Evolutionary conservation across 2,888 invertebrate genomes (phyloP), one percentile per base, ranked within the genome.

Genomic region (Nymphalis urticae): DNA sequence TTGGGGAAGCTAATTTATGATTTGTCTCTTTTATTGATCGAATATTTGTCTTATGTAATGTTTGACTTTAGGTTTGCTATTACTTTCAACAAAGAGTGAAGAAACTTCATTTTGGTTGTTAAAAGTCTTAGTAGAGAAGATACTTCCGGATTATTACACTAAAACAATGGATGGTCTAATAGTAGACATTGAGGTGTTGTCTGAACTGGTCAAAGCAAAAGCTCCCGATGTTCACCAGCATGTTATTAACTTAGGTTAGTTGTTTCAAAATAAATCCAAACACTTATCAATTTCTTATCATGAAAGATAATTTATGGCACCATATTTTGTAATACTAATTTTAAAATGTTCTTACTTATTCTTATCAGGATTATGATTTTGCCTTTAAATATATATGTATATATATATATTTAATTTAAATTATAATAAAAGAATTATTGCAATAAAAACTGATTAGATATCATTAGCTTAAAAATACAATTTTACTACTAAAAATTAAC

Each of bases 51-150:
- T 13, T 62, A 62, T 32, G 50, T 48, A 58, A 51, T 58, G 54
- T 60, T 68, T 66, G 17, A 50, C 13, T 65, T 75, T 70, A 94
- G 97, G 97, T 51, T 90, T 98, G 75, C 88, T 98, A 74, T 88
- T 98, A 65, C 91, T 98, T 74, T 96, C 97, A 47, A 97, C 98
- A 32, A 97, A 97, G 87, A 96, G 95, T 88, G 98, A 98, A 86
- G 98, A 98, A 86, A 95, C 95, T 72, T 96, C 97, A 59, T 98
- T 98, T 91, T 98, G 98, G 98, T 90, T 98, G 66, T 92, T 98
- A 66, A 97, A 97, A 91, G 95, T 95, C n/a, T 91, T 98, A 75
- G 96, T 98, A 9, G 97, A 97, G 82, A 94, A 95, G 79, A 96
- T 97, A 79, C 93, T 98, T 72, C 98, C 98, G 10, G 96, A 96